Evolutionary conservation across 2,888 invertebrate genomes (phyloP).

Genomic region (Ptilodon capucinus): DNA sequence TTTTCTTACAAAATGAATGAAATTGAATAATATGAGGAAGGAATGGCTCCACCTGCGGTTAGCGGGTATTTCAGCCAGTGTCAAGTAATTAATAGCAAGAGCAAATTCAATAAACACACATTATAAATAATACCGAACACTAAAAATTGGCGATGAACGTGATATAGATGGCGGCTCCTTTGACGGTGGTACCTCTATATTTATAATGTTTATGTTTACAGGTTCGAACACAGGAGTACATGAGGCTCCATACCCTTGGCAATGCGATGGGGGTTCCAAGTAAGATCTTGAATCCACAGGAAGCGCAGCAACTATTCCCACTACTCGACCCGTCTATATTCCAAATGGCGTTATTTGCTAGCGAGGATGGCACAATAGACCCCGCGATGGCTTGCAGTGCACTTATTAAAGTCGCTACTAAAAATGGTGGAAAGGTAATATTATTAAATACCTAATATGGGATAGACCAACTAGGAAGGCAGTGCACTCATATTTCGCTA

Average conservation of each 20-base stretch:
- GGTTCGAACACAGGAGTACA: constrained; percentile 92
- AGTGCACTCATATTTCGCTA: no score
- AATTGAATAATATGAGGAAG: no score
- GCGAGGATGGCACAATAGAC: constrained; percentile 92
- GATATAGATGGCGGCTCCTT: no score
- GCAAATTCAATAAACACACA: no score
- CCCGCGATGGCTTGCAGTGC: constrained; percentile 91
- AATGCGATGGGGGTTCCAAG: constrained; percentile 90
- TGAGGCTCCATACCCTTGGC: constrained; percentile 90
- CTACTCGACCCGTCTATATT: constrained; percentile 89
- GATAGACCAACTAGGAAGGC: no score
- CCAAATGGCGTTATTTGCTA: constrained; percentile 89
- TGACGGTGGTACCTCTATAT: no score
- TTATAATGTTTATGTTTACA: constrained; percentile 41
- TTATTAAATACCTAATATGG: neutral
- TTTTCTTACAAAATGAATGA: no score
- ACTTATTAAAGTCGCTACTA: constrained; percentile 87
- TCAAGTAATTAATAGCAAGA: no score
- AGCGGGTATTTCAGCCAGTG: no score
- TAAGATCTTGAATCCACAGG: constrained; percentile 86
- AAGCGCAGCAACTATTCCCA: constrained; percentile 90
- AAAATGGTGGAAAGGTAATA: constrained; percentile 86
- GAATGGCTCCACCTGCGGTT: no score
- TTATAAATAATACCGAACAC: no score
- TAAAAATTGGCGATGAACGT: no score